Evolutionary conservation across 2,888 invertebrate genomes (phyloP).

Genomic region (Brachypalpus laphriformis): DNA sequence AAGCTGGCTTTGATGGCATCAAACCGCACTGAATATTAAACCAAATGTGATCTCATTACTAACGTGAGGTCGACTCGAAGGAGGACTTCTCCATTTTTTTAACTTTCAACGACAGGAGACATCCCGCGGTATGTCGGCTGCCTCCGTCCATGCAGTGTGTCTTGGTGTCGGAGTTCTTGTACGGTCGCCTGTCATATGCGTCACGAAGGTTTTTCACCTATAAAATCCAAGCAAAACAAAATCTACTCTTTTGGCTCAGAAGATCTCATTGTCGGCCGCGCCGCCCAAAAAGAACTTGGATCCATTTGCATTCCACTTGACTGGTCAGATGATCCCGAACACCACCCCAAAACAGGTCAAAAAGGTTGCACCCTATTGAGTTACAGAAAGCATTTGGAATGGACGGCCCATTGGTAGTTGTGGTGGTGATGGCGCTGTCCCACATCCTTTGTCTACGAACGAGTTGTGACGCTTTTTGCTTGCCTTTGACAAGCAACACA

Average conservation of each 20-base stretch:
- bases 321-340: constrained; percentile 59
- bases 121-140: constrained; percentile 4
- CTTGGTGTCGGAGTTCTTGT: constrained; percentile 42
- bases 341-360: constrained; percentile 70
- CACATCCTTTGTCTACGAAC: constrained; percentile 44
- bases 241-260: neutral
- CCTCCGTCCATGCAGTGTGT: neutral
- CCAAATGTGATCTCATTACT: constrained; percentile 60
- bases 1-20: constrained; percentile 37
- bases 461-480: neutral
- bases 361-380: constrained; percentile 67
- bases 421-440: constrained; percentile 67
- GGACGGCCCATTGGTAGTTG: constrained; percentile 62
- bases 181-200: constrained; percentile 57
- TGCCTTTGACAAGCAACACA: constrained; percentile 68
- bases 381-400: constrained; percentile 50
- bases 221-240: constrained; percentile 36
- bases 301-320: constrained; percentile 47
- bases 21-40: constrained; percentile 52
- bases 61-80: constrained; percentile 2
- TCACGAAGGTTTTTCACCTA: constrained; percentile 68
- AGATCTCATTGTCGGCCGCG: neutral
- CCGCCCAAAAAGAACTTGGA: constrained; percentile 44
- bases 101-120: neutral
- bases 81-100: constrained; percentile 43